A percentile compares a stretch with the other conserved stretches of the same genome.
Evolutionary conservation across 2,113 vertebrate species (phyloP).

Genomic region (Galemys pyrenaicus): DNA sequence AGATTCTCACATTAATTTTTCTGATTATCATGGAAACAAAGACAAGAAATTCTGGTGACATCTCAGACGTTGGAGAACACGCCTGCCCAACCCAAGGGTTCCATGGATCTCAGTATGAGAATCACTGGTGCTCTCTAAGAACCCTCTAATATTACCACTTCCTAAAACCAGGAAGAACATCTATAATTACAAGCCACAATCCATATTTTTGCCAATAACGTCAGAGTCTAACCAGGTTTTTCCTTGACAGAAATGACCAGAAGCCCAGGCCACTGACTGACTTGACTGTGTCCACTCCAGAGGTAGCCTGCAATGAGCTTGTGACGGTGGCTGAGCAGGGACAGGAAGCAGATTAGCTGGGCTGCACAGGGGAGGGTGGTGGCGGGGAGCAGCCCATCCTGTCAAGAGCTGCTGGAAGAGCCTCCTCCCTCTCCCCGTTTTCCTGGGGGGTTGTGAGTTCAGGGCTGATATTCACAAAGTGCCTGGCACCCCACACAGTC

Average conservation of each 20-base stretch:
- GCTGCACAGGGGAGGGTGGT: not conserved
- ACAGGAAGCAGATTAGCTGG: not conserved
- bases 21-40: not conserved
- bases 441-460: not conserved
- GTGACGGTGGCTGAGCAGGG: not conserved
- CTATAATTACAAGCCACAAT: not conserved
- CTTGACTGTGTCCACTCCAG: not conserved
- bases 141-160: not conserved
- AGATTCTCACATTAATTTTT: not conserved
- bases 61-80: not conserved
- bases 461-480: not conserved
- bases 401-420: not conserved
- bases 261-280: not conserved
- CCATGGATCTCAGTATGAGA: not conserved
- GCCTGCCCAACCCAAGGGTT: not conserved
- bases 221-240: not conserved
- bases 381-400: accelerated
- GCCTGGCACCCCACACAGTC: not conserved
- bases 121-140: not conserved
- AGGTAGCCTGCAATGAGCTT: not conserved
- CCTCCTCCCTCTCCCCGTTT: no score
- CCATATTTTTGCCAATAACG: not conserved
- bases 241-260: not conserved
- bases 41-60: not conserved
- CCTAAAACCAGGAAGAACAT: not conserved